Conservation (phyloP, 2,888 invertebrate species). For the Lobophora halterata region DNA sequence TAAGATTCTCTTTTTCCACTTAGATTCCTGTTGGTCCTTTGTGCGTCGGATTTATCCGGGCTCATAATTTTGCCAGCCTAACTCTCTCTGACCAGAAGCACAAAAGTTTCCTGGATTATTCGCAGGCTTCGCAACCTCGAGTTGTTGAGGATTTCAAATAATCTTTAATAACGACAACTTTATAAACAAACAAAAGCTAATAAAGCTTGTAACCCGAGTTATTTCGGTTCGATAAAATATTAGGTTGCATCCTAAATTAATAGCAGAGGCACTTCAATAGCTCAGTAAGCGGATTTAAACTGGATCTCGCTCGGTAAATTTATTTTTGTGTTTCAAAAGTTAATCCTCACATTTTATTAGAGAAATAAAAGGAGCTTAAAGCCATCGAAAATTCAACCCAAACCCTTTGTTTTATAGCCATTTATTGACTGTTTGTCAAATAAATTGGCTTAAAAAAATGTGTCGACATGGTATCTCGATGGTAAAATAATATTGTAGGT, state of each 20-base stretch:
- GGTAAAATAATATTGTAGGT: conserved; percentile 3
- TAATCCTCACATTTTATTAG: conserved; percentile 27
- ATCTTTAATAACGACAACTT: too few species aligned
- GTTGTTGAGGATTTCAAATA: too few species aligned
- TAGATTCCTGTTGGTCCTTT: too few species aligned
- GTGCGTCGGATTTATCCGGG: too few species aligned
- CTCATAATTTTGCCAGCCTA: too few species aligned
- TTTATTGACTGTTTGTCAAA: conserved; percentile 1
- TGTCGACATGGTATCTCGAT: conserved; percentile 12
- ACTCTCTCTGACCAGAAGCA: too few species aligned
- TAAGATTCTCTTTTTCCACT: too few species aligned
- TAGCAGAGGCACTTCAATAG: conserved; percentile 28
- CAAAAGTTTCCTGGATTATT: too few species aligned
- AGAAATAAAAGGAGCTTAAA: conserved; percentile 6
- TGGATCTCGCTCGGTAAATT: conserved; percentile 23
- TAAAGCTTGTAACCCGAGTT: too few species aligned
- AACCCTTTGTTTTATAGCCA: conserved; percentile 5
- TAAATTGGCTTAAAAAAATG: conserved; percentile 13
- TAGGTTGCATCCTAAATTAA: conserved; percentile 31
- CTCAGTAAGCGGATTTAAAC: conserved; percentile 29
- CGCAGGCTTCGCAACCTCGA: too few species aligned
- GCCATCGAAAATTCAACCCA: conserved; percentile 13
- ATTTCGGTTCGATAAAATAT: conserved; percentile 23
- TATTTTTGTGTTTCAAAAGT: conserved; percentile 28
- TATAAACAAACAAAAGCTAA: too few species aligned